phyloP scores from a whole-genome alignment of 2,113 vertebrate species.

The Barbus barbus region DNA sequence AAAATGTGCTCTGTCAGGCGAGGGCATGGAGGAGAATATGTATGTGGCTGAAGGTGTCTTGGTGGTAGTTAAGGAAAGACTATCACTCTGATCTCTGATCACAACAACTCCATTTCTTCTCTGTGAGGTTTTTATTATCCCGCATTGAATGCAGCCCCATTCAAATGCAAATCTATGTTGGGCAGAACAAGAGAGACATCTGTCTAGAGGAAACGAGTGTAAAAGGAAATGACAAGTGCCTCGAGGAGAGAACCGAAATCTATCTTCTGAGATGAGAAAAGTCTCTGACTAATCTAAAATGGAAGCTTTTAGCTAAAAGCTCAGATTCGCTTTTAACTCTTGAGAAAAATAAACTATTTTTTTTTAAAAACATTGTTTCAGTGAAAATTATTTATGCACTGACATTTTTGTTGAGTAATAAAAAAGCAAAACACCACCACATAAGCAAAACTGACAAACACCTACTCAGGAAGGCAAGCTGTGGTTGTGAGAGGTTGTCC shows the following conservation, averaged over 20 bases:
- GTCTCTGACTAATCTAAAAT: not conserved
- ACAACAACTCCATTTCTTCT: slow-evolving; percentile 73
- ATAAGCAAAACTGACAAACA: not conserved
- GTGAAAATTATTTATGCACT: not conserved
- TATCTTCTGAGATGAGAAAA: not conserved
- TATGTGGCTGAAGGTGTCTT: not conserved
- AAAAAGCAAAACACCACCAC: not conserved
- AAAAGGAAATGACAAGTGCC: not conserved
- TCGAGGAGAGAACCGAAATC: not conserved
- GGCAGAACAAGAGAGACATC: slow-evolving; percentile 68
- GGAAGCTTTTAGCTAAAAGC: slow-evolving; percentile 1
- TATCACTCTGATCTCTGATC: slow-evolving; percentile 70
- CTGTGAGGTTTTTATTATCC: slow-evolving; percentile 72
- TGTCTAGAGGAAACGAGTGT: slow-evolving; percentile 6
- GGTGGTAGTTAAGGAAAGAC: not conserved
- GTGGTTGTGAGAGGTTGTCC: not conserved
- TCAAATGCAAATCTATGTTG: slow-evolving; percentile 79
- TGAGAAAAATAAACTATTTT: not conserved
- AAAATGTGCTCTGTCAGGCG: not conserved
- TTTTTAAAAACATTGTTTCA: too few species aligned
- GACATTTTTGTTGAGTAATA: not conserved
- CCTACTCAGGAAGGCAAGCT: not conserved
- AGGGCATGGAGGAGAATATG: not conserved
- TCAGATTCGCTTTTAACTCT: not conserved
- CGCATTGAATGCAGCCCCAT: slow-evolving; percentile 75